Evolutionary conservation across 2,113 vertebrate genomes (phyloP), one percentile per base, ranked within the genome.

Genomic region (Protobothrops flavoviridis): DNA sequence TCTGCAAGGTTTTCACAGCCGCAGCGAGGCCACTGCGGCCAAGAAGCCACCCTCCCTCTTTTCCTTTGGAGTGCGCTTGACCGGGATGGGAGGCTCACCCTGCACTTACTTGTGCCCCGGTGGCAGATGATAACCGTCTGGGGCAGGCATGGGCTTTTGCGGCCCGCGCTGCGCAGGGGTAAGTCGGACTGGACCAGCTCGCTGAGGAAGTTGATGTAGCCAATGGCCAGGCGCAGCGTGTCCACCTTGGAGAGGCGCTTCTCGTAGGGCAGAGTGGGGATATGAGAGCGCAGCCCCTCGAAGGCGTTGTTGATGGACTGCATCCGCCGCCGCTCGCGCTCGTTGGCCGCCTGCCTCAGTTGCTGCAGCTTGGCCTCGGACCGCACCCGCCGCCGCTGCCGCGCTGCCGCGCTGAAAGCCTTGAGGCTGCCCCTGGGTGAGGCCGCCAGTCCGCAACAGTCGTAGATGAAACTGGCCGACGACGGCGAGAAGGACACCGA

Each of bases 291-390:
- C 89, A 99, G 98, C 1, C 99, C 99, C 96, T 99, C 99, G 97
- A 99, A 99, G 85, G 99, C 99, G 93, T 99, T 99, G 90, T 99
- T 99, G 96, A 99, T 99, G 94, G 99, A 99, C 97, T 99, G 99
- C 99, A 99, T 99, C 95, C 99, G 96, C 23, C 99, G 98, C 93
- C 99, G 97, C 97, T 99, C 99, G 53, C 99, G 95, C 85, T 99
- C 98, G 91, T 99, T 99, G 93, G 99, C 99, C 10, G 99, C 99
- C 95, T 99, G 99, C 0, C 99, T 95, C 94, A 99, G 98, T 96
- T 99, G 99, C 97, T 99, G 98, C 98, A 99, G 98, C 98, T 99
- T 99, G 53, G 95, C 95, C 86, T 99, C 99, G 0, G 99, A 99
- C 53, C 99, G 97, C 97, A 98, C 97, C 92, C 99, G 96, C 94